Base-by-base conservation (phyloP, 23 tunicate species). In the Halocynthia roretzi region DNA sequence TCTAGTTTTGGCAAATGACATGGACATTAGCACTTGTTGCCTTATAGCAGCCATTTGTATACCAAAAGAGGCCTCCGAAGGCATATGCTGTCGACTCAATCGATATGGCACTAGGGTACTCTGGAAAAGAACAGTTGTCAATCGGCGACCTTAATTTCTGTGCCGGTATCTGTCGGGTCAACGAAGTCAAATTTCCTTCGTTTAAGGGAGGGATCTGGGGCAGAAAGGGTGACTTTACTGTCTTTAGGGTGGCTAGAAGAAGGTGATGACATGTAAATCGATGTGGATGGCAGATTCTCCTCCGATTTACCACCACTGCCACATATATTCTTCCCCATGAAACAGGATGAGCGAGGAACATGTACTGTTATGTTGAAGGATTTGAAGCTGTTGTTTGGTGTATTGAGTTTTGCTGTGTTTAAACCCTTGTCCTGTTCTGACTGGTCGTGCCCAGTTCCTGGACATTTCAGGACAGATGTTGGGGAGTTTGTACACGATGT, bases 151-250 rank as follows among this genome's bases (percentile, higher is more conserved):
- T 53, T 10, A 54, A 74, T 74, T 54, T 74, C 78, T 0, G 78
- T 50, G 14, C 64, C 64, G 62, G 56, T 50, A 10, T 74, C 78
- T 18, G 10, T 56, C 50, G 6, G 7, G 8, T 18, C 20, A 17
- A 62, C 19, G 52, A 12, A 74, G 21, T 74, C 78, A 74, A 74
- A 74, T 56, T 74, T 74, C 31, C 78, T 74, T 6, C 78, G 78
- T 56, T 74, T 74, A 22, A 74, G 56, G 10, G 60, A 74, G 10
- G 78, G 78, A 49, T 74, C 78, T 48, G 75, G 17, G 12, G 31
- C 58, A 50, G 60, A 12, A 14, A 15, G 20, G 22, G 50, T 52
- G 17, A 48, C 62, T 20, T 54, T 53, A 11, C 21, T 74, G 62
- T 17, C 62, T 8, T 54, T 18, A 18, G 78, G 78, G 63, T 74